Evolutionary conservation across 2,888 invertebrate genomes (phyloP).

Genomic region (Sphecodes monilicornis): DNA sequence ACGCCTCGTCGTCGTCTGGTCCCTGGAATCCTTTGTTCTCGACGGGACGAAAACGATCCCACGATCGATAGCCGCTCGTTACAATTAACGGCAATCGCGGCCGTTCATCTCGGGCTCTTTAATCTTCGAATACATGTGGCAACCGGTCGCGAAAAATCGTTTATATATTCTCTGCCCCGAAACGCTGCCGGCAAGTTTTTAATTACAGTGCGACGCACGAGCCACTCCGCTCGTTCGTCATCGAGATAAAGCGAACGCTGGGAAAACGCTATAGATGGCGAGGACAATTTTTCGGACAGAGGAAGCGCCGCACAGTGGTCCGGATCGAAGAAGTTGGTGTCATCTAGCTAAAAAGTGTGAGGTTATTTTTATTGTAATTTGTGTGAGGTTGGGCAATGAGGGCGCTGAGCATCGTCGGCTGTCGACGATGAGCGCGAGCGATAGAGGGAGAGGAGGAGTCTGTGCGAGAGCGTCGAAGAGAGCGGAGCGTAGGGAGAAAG

Average conservation of each 20-base stretch:
- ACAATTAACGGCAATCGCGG: conserved; percentile 5
- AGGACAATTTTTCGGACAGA: too few relatives aligned
- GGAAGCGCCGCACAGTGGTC: too few relatives aligned
- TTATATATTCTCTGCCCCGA: not conserved
- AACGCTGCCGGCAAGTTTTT: conserved; percentile 21
- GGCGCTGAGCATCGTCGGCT: too few relatives aligned
- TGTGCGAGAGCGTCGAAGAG: too few relatives aligned
- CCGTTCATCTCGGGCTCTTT: not conserved
- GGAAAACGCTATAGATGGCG: not conserved
- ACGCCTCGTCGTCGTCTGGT: conserved; percentile 11
- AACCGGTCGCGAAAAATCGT: not conserved
- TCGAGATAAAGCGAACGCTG: not conserved
- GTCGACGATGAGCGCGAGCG: too few relatives aligned
- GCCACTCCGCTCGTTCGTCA: conserved; percentile 24
- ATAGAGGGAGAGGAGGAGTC: too few relatives aligned
- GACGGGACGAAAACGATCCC: conserved; percentile 1
- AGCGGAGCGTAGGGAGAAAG: too few relatives aligned
- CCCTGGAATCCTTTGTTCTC: conserved; percentile 22
- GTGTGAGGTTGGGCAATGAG: too few relatives aligned
- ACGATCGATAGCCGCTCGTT: conserved; percentile 16
- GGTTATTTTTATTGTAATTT: too few relatives aligned
- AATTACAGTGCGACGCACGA: conserved; percentile 12
- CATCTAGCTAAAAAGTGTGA: too few relatives aligned
- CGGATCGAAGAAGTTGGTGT: too few relatives aligned
- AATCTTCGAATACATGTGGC: not conserved